Base-by-base conservation (phyloP, 2,888 invertebrate genomes). In the Agelastica alni region DNA sequence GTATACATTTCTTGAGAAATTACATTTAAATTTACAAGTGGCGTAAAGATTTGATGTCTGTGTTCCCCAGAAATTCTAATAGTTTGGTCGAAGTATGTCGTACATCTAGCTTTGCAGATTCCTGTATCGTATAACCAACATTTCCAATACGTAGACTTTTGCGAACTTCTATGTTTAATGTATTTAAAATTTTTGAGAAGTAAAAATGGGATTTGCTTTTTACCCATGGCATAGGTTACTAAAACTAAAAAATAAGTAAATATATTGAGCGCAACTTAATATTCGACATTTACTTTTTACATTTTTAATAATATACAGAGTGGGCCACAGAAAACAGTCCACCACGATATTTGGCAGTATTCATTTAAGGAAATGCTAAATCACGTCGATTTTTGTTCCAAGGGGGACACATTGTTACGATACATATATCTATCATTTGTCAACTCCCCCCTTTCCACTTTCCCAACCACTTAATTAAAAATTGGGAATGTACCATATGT, bases 91-190 rank as follows among this genome's bases (percentile, higher is more conserved):
- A 65, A 56, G 26, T 64, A 56, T 2, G 60, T 58, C 0, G 54
- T 60, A 34, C 60, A 58, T 56, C 76, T 65, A 4, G 75, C 74
- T 53, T 72, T 72, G 53, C 76, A 76, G 9, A 54, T 44, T 3
- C 73, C 73, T 13, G 62, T 62, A 49, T 76, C 75, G 53, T 75
- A 76, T 20, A 67, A 51, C 31, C 69, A 66, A 52, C 76, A 76
- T 60, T 75, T 76, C 75, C 75, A 76, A 55, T 76, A 76, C 1
- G 74, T 73, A 4, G 70, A 69, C n/a, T 59, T 65, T 44, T 68
- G 64, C 2, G 66, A 66, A 59, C 75, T 73, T 54, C 73, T 63
- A 46, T 76, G 75, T 57, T 75, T 76, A 22, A 75, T 64, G 58
- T 73, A 75, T 56, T 71, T 69, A 54, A 70, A 71, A 41, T 71